Conservation (phyloP, 2,888 invertebrate species). For the Polymixis flavicincta region DNA sequence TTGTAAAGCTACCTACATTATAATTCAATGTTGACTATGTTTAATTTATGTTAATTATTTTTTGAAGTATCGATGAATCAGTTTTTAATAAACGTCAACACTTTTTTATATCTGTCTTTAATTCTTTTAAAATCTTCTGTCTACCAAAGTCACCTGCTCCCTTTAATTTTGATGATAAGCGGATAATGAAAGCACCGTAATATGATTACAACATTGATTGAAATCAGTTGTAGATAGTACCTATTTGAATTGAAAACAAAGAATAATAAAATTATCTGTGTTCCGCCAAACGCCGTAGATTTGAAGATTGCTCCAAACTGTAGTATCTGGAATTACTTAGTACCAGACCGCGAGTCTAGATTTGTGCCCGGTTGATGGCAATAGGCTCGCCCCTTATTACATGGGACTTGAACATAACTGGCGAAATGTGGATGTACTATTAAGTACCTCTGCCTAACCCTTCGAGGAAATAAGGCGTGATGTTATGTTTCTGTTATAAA, state of each 20-base stretch:
- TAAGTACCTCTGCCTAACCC: no score
- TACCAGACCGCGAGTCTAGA: no score
- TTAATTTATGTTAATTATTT: constrained; percentile 68
- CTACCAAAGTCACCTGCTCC: neutral
- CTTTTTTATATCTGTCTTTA: constrained; percentile 60
- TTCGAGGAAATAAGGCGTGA: no score
- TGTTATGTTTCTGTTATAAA: no score
- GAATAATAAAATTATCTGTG: neutral
- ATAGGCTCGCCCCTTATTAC: no score
- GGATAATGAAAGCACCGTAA: neutral
- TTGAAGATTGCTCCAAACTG: neutral
- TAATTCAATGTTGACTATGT: constrained; percentile 66
- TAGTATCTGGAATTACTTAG: no score
- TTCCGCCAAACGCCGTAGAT: no score
- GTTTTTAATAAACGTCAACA: constrained; percentile 71
- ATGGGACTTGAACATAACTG: no score
- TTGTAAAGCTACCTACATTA: constrained; percentile 51
- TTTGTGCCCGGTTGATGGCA: no score
- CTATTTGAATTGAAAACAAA: neutral
- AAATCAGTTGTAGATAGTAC: neutral
- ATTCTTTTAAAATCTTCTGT: neutral
- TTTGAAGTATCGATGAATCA: constrained; percentile 64
- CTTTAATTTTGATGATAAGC: neutral
- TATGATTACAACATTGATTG: neutral
- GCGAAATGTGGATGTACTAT: no score